Conservation (phyloP, 2,797 vertebrate species). For the Coccyzus lansbergi region DNA sequence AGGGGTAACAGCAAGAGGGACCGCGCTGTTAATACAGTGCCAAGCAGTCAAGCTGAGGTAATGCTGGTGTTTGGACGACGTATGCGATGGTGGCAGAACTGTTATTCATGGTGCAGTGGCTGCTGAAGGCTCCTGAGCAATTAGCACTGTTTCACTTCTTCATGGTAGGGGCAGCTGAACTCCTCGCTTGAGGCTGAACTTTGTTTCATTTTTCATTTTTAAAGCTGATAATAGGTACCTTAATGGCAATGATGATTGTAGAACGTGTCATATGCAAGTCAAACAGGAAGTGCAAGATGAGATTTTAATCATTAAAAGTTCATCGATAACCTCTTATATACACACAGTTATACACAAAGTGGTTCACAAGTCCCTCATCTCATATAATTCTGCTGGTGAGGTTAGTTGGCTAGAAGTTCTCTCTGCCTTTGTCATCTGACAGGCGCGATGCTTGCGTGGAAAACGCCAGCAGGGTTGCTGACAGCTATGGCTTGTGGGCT, state of each 20-base stretch:
- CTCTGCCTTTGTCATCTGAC: background rate
- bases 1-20: background rate
- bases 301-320: constrained; percentile 77
- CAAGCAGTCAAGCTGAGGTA: background rate
- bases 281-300: constrained; percentile 67
- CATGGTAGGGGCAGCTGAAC: background rate
- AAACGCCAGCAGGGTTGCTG: background rate
- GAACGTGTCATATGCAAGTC: background rate
- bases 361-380: constrained; percentile 62
- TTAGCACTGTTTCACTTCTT: background rate
- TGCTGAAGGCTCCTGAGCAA: background rate
- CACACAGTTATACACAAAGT: constrained; percentile 80
- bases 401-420: background rate
- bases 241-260: rapidly evolving
- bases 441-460: background rate
- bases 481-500: background rate
- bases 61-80: background rate
- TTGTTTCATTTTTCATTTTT: background rate
- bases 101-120: background rate
- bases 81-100: background rate
- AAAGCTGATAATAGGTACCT: background rate
- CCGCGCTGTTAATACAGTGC: background rate
- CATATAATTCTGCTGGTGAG: constrained; percentile 50
- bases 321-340: constrained; percentile 82
- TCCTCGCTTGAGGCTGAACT: background rate